Conservation (phyloP, 2,113 vertebrate species). For the Salminus brasiliensis region DNA sequence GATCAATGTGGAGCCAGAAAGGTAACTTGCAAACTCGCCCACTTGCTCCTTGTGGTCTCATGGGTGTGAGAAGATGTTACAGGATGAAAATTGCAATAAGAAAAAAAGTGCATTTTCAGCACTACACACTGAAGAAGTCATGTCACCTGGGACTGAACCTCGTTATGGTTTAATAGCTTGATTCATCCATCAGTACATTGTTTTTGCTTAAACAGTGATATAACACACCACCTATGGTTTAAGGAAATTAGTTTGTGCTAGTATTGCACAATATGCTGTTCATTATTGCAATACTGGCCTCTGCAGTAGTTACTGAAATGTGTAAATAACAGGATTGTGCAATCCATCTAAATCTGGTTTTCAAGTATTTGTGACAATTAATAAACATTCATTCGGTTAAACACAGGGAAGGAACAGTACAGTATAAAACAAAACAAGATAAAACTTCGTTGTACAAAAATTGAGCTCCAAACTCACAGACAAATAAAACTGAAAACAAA, state of each 20-base stretch:
- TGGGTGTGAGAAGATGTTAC: background rate
- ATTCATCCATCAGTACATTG: background rate
- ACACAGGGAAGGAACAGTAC: too few species aligned
- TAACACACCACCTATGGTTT: background rate
- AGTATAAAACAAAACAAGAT: too few species aligned
- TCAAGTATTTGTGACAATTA: too few species aligned
- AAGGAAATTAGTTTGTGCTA: background rate
- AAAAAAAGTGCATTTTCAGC: background rate
- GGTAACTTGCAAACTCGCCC: background rate
- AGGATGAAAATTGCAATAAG: background rate
- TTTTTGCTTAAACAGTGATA: background rate
- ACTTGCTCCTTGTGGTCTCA: background rate
- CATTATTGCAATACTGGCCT: background rate
- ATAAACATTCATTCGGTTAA: too few species aligned
- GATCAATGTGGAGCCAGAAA: background rate
- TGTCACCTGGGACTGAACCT: background rate
- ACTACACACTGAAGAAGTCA: background rate
- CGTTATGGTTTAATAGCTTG: background rate
- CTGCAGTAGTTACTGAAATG: background rate
- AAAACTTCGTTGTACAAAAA: too few species aligned
- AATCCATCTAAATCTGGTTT: too few species aligned
- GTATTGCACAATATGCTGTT: background rate
- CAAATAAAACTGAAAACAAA: too few species aligned
- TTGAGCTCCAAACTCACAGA: too few species aligned
- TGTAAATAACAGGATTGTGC: background rate